Conservation (phyloP, 2,797 vertebrate species). For the Ficedula albicollis region DNA sequence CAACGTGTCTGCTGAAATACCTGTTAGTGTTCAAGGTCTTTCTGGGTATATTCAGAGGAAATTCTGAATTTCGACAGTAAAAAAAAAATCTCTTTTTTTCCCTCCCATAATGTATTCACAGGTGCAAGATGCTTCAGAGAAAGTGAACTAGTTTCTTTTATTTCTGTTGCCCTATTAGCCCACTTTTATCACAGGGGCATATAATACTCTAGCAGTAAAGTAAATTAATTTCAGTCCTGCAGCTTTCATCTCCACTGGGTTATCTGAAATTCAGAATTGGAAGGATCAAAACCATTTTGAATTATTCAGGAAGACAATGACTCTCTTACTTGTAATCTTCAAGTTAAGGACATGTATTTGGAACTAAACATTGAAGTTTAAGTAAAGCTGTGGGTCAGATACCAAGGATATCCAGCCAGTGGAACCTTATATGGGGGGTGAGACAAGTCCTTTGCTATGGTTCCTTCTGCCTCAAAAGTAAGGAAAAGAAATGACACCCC, state of each 20-base stretch:
- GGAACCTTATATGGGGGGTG: fast-evolving
- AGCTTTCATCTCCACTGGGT: neutral
- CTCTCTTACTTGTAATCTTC: neutral
- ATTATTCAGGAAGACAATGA: neutral
- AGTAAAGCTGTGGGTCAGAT: neutral
- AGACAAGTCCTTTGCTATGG: neutral
- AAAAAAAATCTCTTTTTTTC: neutral
- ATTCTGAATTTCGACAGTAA: neutral
- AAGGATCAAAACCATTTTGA: neutral
- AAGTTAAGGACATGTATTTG: neutral
- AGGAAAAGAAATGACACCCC: neutral
- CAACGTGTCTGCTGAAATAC: neutral
- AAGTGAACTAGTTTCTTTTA: neutral
- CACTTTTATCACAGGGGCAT: neutral
- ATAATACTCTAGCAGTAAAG: neutral
- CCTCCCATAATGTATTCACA: neutral
- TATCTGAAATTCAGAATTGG: neutral
- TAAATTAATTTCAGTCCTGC: neutral
- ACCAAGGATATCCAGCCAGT: neutral
- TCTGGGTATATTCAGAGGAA: neutral
- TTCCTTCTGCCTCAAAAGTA: neutral
- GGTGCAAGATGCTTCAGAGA: neutral
- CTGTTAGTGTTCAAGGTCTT: neutral
- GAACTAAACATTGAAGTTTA: neutral
- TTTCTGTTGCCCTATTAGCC: neutral